phyloP scores from a whole-genome alignment of 2,888 invertebrate species.

The Parnassius glacialis region DNA sequence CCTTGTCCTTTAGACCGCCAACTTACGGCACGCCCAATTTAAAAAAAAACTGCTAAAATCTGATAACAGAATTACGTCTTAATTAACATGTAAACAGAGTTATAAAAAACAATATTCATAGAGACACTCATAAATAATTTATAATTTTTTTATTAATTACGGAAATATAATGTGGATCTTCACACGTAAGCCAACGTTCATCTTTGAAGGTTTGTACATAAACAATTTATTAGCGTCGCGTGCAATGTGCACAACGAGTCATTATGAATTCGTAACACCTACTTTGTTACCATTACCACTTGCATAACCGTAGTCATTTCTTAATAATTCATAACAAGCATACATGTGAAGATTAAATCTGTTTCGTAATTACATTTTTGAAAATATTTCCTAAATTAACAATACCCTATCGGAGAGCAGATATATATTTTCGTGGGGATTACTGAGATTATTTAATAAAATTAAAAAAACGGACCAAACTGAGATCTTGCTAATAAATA shows the following conservation, averaged over 20 bases:
- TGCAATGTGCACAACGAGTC: conserved; percentile 12
- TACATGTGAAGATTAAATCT: conserved; percentile 14
- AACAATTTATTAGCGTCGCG: conserved; percentile 15
- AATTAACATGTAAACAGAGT: too few species aligned
- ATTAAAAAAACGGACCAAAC: too few species aligned
- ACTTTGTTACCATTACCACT: conserved; percentile 20
- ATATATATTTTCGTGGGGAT: too few species aligned
- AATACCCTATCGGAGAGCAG: too few species aligned
- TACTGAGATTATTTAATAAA: too few species aligned
- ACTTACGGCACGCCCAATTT: too few species aligned
- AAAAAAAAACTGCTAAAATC: too few species aligned
- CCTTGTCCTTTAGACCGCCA: too few species aligned
- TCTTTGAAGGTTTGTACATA: conserved; percentile 11
- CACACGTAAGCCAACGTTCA: conserved; percentile 18
- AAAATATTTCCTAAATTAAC: background rate
- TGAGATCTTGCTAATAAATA: too few species aligned
- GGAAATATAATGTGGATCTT: conserved; percentile 9
- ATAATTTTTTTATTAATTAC: conserved; percentile 1
- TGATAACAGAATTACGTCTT: too few species aligned
- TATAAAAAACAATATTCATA: background rate
- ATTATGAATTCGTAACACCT: conserved; percentile 26
- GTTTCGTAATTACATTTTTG: conserved; percentile 10
- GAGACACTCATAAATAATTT: too few species aligned
- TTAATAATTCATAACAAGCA: conserved; percentile 22
- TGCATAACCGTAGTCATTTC: conserved; percentile 17